Percentiles rank a stretch among this genome's conserved stretches.
phyloP scores from a whole-genome alignment of 2,113 vertebrate genomes.

The Sitta europaea region DNA sequence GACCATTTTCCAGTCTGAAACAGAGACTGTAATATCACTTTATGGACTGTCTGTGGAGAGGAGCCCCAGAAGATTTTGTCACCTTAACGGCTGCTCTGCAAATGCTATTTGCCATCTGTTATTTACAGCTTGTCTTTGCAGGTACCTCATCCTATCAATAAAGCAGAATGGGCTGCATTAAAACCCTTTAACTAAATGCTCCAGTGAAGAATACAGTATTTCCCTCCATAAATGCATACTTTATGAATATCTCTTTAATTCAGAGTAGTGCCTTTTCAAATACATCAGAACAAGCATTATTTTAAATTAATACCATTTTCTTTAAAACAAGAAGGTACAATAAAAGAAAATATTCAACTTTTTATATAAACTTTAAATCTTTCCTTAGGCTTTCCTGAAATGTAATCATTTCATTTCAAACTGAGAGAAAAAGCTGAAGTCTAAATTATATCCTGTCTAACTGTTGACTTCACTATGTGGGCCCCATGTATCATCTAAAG shows the following conservation, averaged over 20 bases:
- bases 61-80: not conserved
- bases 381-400: constrained; percentile 32
- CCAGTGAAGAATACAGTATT: not conserved
- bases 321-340: constrained; percentile 5
- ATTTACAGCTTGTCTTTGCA: not conserved
- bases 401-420: constrained; percentile 57
- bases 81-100: not conserved
- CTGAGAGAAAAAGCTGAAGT: constrained; percentile 35
- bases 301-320: constrained; percentile 30
- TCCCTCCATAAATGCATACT: not conserved
- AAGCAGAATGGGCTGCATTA: not conserved
- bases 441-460: constrained; percentile 64
- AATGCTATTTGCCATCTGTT: not conserved
- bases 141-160: not conserved
- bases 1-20: not conserved
- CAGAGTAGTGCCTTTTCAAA: constrained; percentile 10
- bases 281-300: constrained; percentile 4
- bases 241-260: constrained; percentile 45
- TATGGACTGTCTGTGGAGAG: not conserved
- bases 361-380: constrained; percentile 58
- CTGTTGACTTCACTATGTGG: constrained; percentile 46
- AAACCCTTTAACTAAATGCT: not conserved
- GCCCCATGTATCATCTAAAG: not conserved
- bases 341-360: constrained; percentile 56
- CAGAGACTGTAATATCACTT: not conserved